Percentiles rank a stretch among this genome's conserved stretches.
Evolutionary conservation across 2,888 invertebrate species (phyloP).

Genomic region (Ecliptopera silaceata): DNA sequence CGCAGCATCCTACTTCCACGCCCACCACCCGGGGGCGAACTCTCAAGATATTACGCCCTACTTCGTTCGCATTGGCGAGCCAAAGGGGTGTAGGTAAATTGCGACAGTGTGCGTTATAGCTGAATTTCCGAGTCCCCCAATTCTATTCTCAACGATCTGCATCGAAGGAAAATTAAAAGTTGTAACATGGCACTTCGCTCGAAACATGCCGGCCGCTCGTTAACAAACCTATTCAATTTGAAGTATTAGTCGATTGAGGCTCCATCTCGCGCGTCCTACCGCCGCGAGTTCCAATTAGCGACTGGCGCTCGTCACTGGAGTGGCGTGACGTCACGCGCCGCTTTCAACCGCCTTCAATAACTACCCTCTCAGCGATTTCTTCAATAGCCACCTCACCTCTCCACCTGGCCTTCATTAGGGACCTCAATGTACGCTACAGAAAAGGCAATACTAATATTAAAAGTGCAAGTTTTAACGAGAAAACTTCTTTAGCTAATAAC

Average conservation of each 20-base stretch:
- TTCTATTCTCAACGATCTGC: slow-evolving; percentile 53
- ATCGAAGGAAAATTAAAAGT: slow-evolving; percentile 48
- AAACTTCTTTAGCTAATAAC: slow-evolving; percentile 77
- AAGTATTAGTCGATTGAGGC: slow-evolving; percentile 81
- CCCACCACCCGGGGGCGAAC: slow-evolving; percentile 82
- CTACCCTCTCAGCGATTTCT: slow-evolving; percentile 79
- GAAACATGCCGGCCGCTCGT: slow-evolving; percentile 77
- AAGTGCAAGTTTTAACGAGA: slow-evolving; percentile 73
- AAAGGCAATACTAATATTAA: slow-evolving; percentile 71
- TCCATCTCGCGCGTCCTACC: slow-evolving; percentile 77
- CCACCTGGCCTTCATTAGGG: slow-evolving; percentile 80
- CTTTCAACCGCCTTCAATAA: slow-evolving; percentile 79
- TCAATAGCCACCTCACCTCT: slow-evolving; percentile 74
- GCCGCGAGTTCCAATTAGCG: slow-evolving; percentile 81
- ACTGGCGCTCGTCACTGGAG: slow-evolving; percentile 77
- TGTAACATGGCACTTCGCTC: slow-evolving; percentile 47
- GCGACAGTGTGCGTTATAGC: slow-evolving; percentile 61
- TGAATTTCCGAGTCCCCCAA: slow-evolving; percentile 57
- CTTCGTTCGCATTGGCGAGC: slow-evolving; percentile 79
- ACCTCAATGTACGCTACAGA: slow-evolving; percentile 72
- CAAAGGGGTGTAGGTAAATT: slow-evolving; percentile 75
- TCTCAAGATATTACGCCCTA: slow-evolving; percentile 82
- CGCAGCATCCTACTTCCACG: slow-evolving; percentile 85
- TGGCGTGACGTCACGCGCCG: slow-evolving; percentile 79
- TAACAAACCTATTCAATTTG: slow-evolving; percentile 80